Evolutionary conservation across 2,113 vertebrate species (phyloP).

Genomic region (Vanacampus margaritifer): DNA sequence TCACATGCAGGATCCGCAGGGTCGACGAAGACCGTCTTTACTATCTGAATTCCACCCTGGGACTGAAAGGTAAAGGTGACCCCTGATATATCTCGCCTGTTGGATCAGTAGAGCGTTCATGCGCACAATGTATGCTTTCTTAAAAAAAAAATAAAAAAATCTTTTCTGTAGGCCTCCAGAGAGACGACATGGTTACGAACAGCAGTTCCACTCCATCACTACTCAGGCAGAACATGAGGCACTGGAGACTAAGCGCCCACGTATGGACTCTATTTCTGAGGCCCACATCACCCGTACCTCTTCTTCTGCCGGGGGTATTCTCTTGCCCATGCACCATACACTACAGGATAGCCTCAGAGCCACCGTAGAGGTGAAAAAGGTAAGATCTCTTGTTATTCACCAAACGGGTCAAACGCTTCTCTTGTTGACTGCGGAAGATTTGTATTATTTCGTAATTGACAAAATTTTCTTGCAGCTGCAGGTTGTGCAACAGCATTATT

Average conservation of each 20-base stretch:
- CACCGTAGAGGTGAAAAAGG: conserved; percentile 90
- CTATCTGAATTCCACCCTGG: conserved; percentile 96
- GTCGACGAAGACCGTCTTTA: conserved; percentile 88
- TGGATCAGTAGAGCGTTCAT: not conserved
- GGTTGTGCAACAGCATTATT: not conserved
- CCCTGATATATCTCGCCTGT: not conserved
- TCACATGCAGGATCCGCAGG: conserved; percentile 88
- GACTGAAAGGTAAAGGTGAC: conserved; percentile 81
- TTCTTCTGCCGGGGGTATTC: conserved; percentile 58
- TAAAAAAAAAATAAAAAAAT: not conserved
- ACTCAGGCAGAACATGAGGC: conserved; percentile 83
- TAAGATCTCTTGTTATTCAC: conserved; percentile 47
- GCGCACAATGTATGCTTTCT: not conserved
- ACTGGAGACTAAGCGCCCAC: conserved; percentile 88
- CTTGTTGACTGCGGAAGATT: not conserved
- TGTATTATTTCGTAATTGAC: not conserved
- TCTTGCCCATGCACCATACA: conserved; percentile 81
- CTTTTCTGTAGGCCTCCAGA: conserved; percentile 83
- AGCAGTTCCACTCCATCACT: conserved; percentile 81
- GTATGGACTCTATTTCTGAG: conserved; percentile 86
- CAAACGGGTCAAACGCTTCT: not conserved
- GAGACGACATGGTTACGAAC: conserved; percentile 90
- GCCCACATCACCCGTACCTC: conserved; percentile 81
- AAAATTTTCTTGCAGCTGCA: not conserved
- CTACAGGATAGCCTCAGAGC: conserved; percentile 84